These are phyloP conservation scores for Atrichornis clamosus DNA, from an alignment of 2,113 vertebrate genomes.

Conservation along the genomic window DNA sequence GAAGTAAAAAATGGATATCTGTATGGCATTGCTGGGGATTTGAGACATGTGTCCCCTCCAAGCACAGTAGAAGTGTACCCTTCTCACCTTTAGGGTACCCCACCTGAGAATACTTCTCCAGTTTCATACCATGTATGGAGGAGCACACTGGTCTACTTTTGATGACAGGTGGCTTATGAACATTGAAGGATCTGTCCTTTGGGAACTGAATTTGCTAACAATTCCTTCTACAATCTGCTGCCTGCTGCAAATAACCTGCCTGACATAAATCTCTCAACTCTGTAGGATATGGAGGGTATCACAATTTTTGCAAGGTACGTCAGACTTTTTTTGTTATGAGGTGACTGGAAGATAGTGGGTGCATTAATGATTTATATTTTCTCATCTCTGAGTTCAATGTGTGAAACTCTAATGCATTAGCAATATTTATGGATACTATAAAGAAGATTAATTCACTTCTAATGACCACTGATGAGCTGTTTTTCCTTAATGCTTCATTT, in stretches of 20 bases:
- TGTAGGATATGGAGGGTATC: not conserved
- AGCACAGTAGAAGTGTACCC: no score
- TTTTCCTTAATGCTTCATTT: constrained; percentile 13
- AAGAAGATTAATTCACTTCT: constrained; percentile 47
- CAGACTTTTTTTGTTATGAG: not conserved
- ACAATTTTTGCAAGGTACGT: not conserved
- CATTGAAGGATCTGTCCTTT: not conserved
- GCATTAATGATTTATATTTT: constrained; percentile 17
- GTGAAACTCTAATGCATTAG: not conserved
- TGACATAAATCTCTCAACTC: not conserved
- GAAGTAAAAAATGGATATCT: not conserved
- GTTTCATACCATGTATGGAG: not conserved
- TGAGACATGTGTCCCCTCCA: not conserved
- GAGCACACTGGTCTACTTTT: not conserved
- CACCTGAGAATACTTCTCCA: not conserved
- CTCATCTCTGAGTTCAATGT: constrained; percentile 4
- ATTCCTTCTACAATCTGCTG: not conserved
- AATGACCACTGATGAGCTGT: not conserved
- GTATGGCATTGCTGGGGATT: not conserved
- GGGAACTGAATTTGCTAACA: not conserved
- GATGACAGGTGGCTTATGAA: not conserved
- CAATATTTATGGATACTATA: constrained; percentile 40
- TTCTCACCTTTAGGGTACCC: not conserved
- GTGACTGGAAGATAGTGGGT: not conserved
- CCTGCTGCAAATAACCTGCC: not conserved